Base-by-base conservation (phyloP, 2,888 invertebrate genomes). In the Gonocerus acuteangulatus region DNA sequence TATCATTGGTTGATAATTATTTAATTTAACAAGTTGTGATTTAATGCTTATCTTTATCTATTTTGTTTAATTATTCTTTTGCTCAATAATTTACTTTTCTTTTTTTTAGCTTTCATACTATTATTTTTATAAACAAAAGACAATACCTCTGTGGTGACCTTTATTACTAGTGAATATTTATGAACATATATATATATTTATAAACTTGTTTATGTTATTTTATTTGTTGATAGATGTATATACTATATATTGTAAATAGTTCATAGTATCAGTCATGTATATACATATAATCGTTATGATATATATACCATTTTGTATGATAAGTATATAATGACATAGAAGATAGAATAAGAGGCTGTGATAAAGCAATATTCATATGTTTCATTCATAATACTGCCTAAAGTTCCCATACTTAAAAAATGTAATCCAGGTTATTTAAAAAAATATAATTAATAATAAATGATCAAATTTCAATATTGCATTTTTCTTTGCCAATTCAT, bases 301-400 rank as follows among this genome's bases (percentile, higher is more conserved):
- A n/a, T n/a, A 39, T 39, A n/a, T 39, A 39, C 7, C 54, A 42
- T 39, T 54, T 54, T 54, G 51, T 54, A 54, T 54, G n/a, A 42
- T 36, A 54, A 54, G 21, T 42, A 39, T 32, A 32, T 51, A 42
- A 22, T 42, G 54, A 39, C 34, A 54, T 42, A 36, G 23, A 19
- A 22, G 34, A 45, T 57, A 57, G 45, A 45, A 18, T 57, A 47
- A 44, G 45, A 57, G 57, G 57, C 57, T 57, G 57, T 57, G 57
- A 57, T 57, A 57, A 47, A 57, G 57, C 57, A 57, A 57, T 57
- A 57, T 23, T 23, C 2, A 42, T 42, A 27, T 54, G 42, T 54
- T 54, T 44, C 19, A 32, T 51, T 51, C 36, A 36, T 36, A 13
- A 32, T 19, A 51, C 32, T 51, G n/a, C 54, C 54, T 16, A 13